phyloP scores from a whole-genome alignment of 2,113 vertebrate genomes.

The Noturus placidus region DNA sequence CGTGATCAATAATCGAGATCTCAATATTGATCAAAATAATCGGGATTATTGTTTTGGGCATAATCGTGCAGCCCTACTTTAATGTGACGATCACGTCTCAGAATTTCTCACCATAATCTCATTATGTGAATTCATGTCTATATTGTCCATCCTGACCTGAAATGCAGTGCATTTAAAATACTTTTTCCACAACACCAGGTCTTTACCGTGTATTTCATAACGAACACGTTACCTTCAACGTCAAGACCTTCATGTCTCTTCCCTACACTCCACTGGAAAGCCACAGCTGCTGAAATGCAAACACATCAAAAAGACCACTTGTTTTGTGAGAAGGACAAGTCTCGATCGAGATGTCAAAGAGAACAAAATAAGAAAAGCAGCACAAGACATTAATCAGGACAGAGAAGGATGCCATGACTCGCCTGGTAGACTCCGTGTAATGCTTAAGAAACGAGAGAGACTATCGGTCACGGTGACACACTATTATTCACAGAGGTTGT shows the following conservation, averaged over 20 bases:
- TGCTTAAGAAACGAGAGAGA: not conserved
- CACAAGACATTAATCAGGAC: not conserved
- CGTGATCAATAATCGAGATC: no score
- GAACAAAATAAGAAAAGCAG: not conserved
- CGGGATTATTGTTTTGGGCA: no score
- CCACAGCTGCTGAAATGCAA: not conserved
- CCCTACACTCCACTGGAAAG: not conserved
- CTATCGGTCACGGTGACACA: not conserved
- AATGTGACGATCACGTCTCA: not conserved
- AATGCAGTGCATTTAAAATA: not conserved
- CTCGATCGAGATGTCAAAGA: not conserved
- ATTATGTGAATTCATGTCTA: not conserved
- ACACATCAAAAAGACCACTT: not conserved
- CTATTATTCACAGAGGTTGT: conserved; percentile 13
- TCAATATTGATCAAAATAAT: no score
- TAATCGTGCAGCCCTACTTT: no score
- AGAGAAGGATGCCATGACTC: conserved; percentile 7
- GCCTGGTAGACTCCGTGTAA: not conserved
- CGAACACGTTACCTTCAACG: not conserved
- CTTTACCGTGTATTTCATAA: not conserved
- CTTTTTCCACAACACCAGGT: not conserved
- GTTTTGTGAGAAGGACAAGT: not conserved
- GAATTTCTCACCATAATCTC: not conserved
- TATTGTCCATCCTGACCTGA: not conserved
- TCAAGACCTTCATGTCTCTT: not conserved